Evolutionary conservation across 2,888 invertebrate genomes (phyloP).

Genomic region (Azorinus chamasolen): DNA sequence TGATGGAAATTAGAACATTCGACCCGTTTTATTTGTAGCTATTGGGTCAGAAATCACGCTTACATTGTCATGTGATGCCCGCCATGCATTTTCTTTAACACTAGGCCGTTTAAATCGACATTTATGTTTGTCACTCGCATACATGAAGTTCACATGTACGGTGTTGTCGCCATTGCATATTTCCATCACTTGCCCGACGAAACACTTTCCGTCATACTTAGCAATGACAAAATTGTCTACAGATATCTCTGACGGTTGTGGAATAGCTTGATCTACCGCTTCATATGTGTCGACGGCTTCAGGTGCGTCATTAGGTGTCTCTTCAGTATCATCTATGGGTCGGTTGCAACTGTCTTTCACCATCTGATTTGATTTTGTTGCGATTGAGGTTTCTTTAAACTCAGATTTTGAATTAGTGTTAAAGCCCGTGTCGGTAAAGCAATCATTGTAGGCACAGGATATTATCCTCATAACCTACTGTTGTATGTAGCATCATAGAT

Average conservation of each 20-base stretch:
- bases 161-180: no score
- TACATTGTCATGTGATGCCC: not conserved
- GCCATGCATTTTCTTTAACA: not conserved
- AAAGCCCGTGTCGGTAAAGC: not conserved
- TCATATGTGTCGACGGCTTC: no score
- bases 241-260: no score
- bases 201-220: no score
- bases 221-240: no score
- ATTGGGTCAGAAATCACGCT: not conserved
- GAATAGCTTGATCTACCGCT: no score
- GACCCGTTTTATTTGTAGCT: slow-evolving; percentile 5
- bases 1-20: not conserved
- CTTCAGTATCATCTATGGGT: no score
- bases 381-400: slow-evolving; percentile 1
- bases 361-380: no score
- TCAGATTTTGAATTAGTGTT: slow-evolving; percentile 1
- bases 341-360: no score
- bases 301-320: no score
- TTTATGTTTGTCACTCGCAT: not conserved
- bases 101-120: not conserved
- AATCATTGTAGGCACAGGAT: not conserved
- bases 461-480: slow-evolving; percentile 1
- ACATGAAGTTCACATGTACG: slow-evolving; percentile 5
- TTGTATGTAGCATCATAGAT: slow-evolving; percentile 14
- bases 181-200: no score